phyloP scores from a whole-genome alignment of 2,797 vertebrate species.

The Lacerta agilis region DNA sequence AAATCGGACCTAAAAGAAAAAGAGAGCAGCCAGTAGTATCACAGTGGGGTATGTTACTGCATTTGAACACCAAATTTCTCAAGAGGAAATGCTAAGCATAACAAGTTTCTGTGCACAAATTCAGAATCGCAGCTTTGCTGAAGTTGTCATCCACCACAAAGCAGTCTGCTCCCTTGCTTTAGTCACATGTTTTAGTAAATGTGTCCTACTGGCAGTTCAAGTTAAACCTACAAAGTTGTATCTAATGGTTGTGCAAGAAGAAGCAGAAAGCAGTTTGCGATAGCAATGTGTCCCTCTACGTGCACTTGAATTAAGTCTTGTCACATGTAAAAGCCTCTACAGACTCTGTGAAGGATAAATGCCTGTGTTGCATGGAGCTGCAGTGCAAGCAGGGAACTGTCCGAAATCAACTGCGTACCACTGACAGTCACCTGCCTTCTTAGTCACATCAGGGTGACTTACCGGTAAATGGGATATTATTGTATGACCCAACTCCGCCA shows the following conservation, averaged over 20 bases:
- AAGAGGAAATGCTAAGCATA: not conserved
- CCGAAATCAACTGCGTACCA: not conserved
- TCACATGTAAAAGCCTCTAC: not conserved
- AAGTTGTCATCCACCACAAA: not conserved
- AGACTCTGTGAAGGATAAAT: too few species aligned
- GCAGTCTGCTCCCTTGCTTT: not conserved
- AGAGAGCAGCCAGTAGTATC: not conserved
- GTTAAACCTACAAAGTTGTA: not conserved
- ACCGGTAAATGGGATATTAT: not conserved
- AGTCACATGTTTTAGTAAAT: too few species aligned
- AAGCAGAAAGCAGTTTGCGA: too few species aligned
- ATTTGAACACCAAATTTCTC: not conserved
- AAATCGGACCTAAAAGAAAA: constrained; percentile 86
- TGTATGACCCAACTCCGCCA: not conserved
- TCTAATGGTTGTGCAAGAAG: not conserved
- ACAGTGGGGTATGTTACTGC: not conserved
- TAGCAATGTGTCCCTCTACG: too few species aligned
- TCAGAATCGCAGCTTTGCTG: not conserved
- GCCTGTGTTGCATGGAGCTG: not conserved
- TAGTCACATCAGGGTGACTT: not conserved
- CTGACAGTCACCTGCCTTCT: not conserved
- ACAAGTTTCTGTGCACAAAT: not conserved
- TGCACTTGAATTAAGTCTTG: too few species aligned
- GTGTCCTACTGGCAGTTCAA: too few species aligned
- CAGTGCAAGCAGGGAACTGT: not conserved